phyloP scores from a whole-genome alignment of 2,113 vertebrate genomes.

The Mellivora capensis region DNA sequence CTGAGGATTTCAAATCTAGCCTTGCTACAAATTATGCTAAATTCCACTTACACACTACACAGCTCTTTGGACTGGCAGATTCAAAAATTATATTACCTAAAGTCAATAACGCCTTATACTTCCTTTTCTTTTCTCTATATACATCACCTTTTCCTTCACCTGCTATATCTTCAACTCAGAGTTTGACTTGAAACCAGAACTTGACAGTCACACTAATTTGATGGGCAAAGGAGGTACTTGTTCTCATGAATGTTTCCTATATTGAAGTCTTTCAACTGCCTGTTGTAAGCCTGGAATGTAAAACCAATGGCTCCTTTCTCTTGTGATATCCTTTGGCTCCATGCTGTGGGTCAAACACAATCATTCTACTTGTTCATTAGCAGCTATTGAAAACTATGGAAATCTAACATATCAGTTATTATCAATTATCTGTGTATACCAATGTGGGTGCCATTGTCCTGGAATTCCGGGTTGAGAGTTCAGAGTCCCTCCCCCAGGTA shows the following conservation, averaged over 20 bases:
- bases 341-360: background rate
- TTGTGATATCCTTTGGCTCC: background rate
- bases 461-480: background rate
- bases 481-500: background rate
- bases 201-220: background rate
- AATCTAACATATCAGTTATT: background rate
- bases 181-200: background rate
- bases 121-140: background rate
- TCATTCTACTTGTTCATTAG: background rate
- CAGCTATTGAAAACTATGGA: background rate
- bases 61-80: background rate
- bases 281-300: background rate
- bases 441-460: background rate
- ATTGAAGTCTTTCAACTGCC: background rate
- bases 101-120: background rate
- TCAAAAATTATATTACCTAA: constrained; percentile 17
- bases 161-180: background rate
- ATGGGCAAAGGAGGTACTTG: background rate
- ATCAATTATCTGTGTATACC: background rate
- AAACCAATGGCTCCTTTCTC: background rate
- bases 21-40: constrained; percentile 25
- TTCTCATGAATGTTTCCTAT: constrained; percentile 1
- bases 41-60: background rate
- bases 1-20: constrained; percentile 17
- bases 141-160: background rate